Evolutionary conservation across 2,797 vertebrate genomes (phyloP).

Genomic region (Alcedo quadribrachys): DNA sequence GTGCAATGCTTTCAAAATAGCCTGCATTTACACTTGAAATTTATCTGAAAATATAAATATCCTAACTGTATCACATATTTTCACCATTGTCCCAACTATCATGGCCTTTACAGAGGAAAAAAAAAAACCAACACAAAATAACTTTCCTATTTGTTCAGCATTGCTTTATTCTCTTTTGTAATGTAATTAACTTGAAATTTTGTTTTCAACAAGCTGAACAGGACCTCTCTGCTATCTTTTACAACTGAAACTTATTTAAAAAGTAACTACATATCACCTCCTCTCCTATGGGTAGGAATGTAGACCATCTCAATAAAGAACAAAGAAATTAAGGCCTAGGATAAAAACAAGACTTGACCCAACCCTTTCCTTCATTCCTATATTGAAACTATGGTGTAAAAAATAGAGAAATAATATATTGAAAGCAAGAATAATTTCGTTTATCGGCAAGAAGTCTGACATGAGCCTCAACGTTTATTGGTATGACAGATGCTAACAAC

Average conservation of each 20-base stretch:
- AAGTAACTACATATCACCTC: background rate
- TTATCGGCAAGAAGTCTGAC: background rate
- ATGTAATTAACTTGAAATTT: background rate
- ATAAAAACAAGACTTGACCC: background rate
- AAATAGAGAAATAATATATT: background rate
- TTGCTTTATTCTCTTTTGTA: background rate
- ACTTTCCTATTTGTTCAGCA: background rate
- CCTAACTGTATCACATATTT: background rate
- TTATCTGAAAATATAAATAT: background rate
- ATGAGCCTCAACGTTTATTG: background rate
- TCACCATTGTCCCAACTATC: background rate
- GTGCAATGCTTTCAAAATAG: background rate
- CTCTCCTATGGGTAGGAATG: background rate
- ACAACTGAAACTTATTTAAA: background rate
- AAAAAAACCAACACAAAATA: no score
- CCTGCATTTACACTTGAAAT: background rate
- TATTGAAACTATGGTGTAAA: background rate
- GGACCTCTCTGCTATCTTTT: background rate
- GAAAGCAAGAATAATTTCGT: background rate
- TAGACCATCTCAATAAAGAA: background rate
- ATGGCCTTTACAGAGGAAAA: background rate
- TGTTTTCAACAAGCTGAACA: background rate
- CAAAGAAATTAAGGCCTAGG: background rate
- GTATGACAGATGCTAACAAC: background rate
- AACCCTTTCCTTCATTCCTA: background rate